Evolutionary conservation across 2,113 vertebrate genomes (phyloP).

Genomic region (Dicrurus megarhynchus): DNA sequence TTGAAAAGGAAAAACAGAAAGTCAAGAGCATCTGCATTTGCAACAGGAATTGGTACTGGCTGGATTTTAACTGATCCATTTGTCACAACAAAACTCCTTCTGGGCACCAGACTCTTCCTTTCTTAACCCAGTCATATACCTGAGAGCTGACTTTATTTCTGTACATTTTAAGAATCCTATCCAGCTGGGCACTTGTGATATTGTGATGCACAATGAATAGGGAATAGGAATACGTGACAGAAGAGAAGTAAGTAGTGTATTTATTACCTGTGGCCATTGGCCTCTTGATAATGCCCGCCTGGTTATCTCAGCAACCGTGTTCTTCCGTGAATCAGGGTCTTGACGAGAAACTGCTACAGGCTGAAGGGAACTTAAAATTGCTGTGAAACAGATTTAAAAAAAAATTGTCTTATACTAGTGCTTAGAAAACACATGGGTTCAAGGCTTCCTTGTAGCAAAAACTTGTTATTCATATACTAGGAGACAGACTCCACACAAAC

Average conservation of each 20-base stretch:
- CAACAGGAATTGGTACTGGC: not conserved
- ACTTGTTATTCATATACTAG: not conserved
- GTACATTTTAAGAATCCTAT: not conserved
- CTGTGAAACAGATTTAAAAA: not conserved
- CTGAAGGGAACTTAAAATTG: constrained; percentile 81
- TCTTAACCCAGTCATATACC: not conserved
- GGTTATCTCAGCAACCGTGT: constrained; percentile 88
- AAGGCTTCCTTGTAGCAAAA: not conserved
- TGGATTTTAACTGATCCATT: not conserved
- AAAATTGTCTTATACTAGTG: not conserved
- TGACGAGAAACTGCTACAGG: constrained; percentile 90
- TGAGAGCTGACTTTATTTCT: not conserved
- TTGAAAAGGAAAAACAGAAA: not conserved
- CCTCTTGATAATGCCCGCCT: constrained; percentile 83
- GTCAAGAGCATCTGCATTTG: not conserved
- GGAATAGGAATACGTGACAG: not conserved
- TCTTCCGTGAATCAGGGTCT: constrained; percentile 92
- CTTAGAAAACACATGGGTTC: not conserved
- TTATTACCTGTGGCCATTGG: constrained; percentile 90
- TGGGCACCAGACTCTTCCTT: not conserved
- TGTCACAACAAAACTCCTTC: not conserved
- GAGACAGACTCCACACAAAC: not conserved
- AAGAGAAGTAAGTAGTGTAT: not conserved
- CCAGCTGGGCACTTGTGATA: not conserved
- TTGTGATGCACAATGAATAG: not conserved